Conservation (phyloP, 2,888 invertebrate species). For the Camptogramma bilineatum region DNA sequence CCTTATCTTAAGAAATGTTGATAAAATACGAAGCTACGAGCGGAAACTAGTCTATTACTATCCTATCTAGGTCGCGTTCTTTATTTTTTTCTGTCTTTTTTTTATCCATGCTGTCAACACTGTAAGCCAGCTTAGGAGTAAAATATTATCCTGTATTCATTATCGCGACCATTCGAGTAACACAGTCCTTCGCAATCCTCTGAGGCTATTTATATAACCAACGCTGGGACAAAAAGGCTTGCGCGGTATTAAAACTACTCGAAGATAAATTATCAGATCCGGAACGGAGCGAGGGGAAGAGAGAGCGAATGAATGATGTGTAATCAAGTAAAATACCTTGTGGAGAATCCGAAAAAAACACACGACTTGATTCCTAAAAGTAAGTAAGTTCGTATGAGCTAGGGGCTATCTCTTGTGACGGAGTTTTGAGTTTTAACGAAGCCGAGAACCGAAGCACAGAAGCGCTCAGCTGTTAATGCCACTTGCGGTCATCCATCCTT, state of each 20-base stretch:
- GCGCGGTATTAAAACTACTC: constrained; percentile 9
- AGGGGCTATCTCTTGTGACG: no score
- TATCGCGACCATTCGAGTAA: constrained; percentile 19
- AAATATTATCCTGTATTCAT: constrained; percentile 17
- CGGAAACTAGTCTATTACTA: not conserved
- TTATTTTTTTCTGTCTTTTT: not conserved
- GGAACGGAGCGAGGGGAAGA: not conserved
- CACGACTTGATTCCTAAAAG: no score
- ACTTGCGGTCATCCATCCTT: no score
- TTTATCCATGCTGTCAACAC: not conserved
- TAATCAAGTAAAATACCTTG: no score
- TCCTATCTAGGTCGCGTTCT: not conserved
- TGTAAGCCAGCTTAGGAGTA: constrained; percentile 3
- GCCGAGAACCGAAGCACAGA: no score
- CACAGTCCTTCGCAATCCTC: constrained; percentile 11
- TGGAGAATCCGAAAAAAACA: no score
- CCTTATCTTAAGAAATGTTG: no score
- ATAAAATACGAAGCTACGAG: no score
- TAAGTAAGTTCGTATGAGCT: no score
- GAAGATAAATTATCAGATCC: constrained; percentile 12
- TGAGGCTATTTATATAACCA: constrained; percentile 18
- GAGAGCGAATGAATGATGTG: not conserved
- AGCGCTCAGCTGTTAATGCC: no score
- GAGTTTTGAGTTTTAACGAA: no score
- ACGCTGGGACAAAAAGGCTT: constrained; percentile 9